These are phyloP conservation scores for Listrodromus nycthemerus DNA, from an alignment of 2,888 invertebrate species.

Conservation along the genomic window DNA sequence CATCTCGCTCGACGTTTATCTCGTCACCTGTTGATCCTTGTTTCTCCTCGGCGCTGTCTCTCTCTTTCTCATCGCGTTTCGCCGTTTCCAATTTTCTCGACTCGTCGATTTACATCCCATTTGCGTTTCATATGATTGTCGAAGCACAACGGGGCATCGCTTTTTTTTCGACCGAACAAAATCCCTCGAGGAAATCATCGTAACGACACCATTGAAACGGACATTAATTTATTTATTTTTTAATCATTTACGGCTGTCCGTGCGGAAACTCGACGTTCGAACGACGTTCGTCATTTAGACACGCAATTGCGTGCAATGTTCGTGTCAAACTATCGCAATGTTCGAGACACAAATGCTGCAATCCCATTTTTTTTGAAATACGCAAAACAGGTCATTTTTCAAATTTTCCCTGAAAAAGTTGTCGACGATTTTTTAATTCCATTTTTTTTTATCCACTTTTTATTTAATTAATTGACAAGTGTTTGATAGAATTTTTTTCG, in stretches of 20 bases:
- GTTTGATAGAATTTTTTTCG: too few species aligned
- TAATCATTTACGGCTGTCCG: neutral
- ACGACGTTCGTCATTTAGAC: too few species aligned
- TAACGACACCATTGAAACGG: neutral
- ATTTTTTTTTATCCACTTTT: too few species aligned
- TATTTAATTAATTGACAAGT: too few species aligned
- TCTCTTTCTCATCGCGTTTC: conserved; percentile 21
- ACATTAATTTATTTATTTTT: neutral
- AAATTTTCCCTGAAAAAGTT: too few species aligned
- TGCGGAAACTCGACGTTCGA: neutral
- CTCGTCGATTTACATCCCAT: conserved; percentile 6
- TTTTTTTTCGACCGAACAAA: neutral
- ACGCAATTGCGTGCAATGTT: too few species aligned
- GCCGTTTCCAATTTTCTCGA: conserved; percentile 39
- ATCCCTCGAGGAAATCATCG: neutral
- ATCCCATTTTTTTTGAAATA: too few species aligned
- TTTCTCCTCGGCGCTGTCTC: conserved; percentile 40
- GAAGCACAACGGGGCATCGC: neutral
- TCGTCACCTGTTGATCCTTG: conserved; percentile 66
- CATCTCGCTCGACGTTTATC: conserved; percentile 54
- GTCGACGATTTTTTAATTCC: too few species aligned
- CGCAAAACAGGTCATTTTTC: too few species aligned
- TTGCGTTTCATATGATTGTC: conserved; percentile 14
- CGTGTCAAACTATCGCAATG: too few species aligned
- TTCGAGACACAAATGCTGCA: too few species aligned